Conservation (phyloP, 2,888 invertebrate genomes). For the Beris chalybata region DNA sequence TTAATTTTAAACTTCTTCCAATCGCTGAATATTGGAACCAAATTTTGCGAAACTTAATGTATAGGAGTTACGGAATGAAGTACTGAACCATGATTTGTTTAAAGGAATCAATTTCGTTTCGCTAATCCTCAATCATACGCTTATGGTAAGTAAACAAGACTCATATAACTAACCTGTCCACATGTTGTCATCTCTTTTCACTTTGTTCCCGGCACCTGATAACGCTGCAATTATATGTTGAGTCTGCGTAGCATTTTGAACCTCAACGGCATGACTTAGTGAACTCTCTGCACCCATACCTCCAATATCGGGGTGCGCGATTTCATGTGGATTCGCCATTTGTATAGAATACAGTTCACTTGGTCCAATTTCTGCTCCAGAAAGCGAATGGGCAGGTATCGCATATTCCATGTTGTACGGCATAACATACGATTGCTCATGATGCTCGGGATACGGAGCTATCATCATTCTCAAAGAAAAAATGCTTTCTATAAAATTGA, state of each 20-base stretch:
- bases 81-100: no score
- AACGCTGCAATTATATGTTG: conserved; percentile 46
- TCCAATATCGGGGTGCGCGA: conserved; percentile 42
- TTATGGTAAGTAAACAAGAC: no score
- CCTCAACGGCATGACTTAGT: conserved; percentile 50
- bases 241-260: conserved; percentile 48
- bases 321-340: conserved; percentile 48
- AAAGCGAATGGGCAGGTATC: conserved; percentile 45
- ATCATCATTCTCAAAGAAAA: conserved; percentile 50
- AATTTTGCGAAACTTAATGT: no score
- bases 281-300: conserved; percentile 43
- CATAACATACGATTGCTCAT: conserved; percentile 50
- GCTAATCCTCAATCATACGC: no score
- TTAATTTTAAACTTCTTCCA: no score
- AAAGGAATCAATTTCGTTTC: no score
- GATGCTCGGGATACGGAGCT: conserved; percentile 50
- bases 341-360: conserved; percentile 48
- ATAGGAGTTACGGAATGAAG: no score
- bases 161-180: conserved; percentile 15
- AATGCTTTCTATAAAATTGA: background rate
- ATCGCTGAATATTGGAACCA: no score
- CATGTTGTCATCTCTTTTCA: conserved; percentile 53
- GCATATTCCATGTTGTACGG: conserved; percentile 56
- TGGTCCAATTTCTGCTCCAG: conserved; percentile 44
- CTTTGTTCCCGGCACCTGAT: conserved; percentile 49